Evolutionary conservation across 1,140 invertebrate species (phyloP), one percentile per base, ranked within the genome.

Genomic region (Megalonaias nervosa): DNA sequence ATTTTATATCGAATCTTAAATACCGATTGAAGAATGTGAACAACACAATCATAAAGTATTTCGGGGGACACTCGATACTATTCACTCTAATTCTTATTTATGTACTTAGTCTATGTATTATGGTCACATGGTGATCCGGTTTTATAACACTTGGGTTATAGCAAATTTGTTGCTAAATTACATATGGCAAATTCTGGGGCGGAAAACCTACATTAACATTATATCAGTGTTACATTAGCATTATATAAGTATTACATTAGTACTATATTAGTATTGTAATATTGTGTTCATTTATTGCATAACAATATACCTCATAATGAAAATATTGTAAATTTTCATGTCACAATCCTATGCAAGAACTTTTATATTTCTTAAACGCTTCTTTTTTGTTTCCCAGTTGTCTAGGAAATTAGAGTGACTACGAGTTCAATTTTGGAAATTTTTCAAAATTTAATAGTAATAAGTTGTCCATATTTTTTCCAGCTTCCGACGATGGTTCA

Each of bases 401-500:
- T 48, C 6, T 48, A 5, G 11, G 1, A 48, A 48, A 48, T 48
- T 9, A 0, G 5, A 6, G 38, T 48, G 38, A 48, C 5, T 31
- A 48, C 38, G 38, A 48, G 38, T 11, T 48, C 38, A 48, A 11
- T 48, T 48, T 48, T 48, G 1, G 11, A 48, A 9, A 48, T 4
- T 48, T 0, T 48, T 31, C 26, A 31, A 31, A 31, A 31, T 31
- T 31, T 31, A 31, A 31, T 31, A 31, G 26, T 31, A 31, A 31
- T 31, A 31, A 31, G 26, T 31, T 31, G 26, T 31, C 26, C 26
- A 2, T 48, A 11, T 78, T 48, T 71, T 64, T 77, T 80, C 21
- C 64, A 83, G 82, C 66, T 84, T 19, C 82, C 82, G 26, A 74
- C 81, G 48, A 73, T 84, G 57, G 74, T 74, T 19, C 56, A 71